phyloP scores from a whole-genome alignment of 1,140 invertebrate genomes.

The Lerema accius region DNA sequence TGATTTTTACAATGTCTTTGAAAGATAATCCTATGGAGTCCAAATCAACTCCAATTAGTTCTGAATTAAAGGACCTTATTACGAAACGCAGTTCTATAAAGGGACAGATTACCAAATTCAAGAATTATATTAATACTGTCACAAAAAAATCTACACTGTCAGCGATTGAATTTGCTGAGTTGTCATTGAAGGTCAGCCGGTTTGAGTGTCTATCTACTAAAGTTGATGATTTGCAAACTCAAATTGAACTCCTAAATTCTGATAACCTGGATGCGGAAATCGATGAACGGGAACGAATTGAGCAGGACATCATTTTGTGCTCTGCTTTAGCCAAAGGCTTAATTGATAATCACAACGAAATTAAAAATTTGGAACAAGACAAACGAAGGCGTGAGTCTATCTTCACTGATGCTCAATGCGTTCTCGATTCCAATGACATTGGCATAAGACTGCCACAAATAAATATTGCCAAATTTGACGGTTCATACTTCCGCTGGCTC shows the following conservation, averaged over 20 bases:
- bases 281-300: constrained; percentile 1
- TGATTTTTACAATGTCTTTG: constrained; percentile 9
- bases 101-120: constrained; percentile 1
- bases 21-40: background rate
- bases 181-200: background rate
- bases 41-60: background rate
- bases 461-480: constrained; percentile 54
- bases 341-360: constrained; percentile 1
- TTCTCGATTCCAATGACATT: background rate
- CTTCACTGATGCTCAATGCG: background rate
- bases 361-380: constrained; percentile 3
- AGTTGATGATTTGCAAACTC: constrained; percentile 13
- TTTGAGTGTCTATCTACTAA: background rate
- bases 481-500: constrained; percentile 50
- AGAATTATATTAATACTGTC: constrained; percentile 2
- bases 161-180: background rate
- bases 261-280: background rate
- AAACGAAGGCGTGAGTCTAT: constrained; percentile 3
- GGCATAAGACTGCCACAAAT: constrained; percentile 48
- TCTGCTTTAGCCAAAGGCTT: background rate
- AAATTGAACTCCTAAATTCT: constrained; percentile 6
- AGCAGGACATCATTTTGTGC: constrained; percentile 3
- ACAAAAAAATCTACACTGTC: background rate
- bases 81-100: constrained; percentile 7
- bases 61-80: background rate